Conservation (phyloP, 1,140 invertebrate species). For the Helicoverpa zea region DNA sequence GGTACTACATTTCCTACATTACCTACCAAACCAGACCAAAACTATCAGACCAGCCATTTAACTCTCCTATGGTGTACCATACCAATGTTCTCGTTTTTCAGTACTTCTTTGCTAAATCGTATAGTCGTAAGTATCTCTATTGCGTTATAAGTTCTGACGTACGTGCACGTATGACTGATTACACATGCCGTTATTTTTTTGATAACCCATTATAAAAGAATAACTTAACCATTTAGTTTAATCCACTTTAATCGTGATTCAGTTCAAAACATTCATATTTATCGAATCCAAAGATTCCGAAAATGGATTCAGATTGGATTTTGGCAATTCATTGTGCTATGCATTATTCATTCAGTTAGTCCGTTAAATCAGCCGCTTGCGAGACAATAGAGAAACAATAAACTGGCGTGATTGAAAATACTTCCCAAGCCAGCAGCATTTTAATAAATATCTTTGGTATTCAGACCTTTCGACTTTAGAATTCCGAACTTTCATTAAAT, state of each 20-base stretch:
- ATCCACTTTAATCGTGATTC: slow-evolving; percentile 2
- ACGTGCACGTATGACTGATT: no score
- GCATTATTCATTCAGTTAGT: slow-evolving; percentile 58
- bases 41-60: no score
- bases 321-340: slow-evolving; percentile 53
- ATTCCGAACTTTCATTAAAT: slow-evolving; percentile 37
- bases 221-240: slow-evolving; percentile 4
- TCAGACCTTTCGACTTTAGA: slow-evolving; percentile 39
- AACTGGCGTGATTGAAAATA: slow-evolving; percentile 42
- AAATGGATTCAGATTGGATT: slow-evolving; percentile 55
- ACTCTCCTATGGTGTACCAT: no score
- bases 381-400: slow-evolving; percentile 50
- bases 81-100: no score
- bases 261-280: slow-evolving; percentile 42
- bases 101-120: no score
- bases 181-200: no score
- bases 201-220: background rate
- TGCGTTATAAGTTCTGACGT: no score
- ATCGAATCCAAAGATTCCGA: slow-evolving; percentile 48
- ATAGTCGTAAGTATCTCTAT: background rate
- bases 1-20: no score
- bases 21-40: no score
- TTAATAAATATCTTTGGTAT: slow-evolving; percentile 41
- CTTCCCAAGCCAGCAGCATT: slow-evolving; percentile 26
- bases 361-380: slow-evolving; percentile 50